phyloP scores from a whole-genome alignment of 2,797 vertebrate species.

The Falco novaeseelandiae region DNA sequence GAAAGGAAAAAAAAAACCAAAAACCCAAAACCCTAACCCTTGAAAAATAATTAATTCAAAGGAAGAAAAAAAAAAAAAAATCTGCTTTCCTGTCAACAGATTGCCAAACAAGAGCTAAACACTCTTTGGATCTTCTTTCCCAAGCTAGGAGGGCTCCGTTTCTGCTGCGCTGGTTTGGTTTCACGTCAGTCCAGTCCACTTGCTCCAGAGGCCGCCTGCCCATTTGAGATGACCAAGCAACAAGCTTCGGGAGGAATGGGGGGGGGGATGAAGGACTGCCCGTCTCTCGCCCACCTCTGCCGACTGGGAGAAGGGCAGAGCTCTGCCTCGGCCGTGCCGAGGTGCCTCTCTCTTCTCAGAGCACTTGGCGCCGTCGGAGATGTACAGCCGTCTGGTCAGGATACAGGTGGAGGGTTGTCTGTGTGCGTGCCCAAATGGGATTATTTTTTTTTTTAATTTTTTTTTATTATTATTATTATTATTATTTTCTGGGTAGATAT shows the following conservation, averaged over 20 bases:
- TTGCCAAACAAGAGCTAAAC: not conserved
- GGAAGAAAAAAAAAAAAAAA: not conserved
- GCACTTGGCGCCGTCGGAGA: not conserved
- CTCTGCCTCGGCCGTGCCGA: not conserved
- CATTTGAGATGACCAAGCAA: not conserved
- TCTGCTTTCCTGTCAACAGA: slow-evolving; percentile 24
- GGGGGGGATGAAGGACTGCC: not conserved
- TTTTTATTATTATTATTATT: no score
- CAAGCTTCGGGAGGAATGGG: not conserved
- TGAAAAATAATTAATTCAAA: not conserved
- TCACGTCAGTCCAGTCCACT: not conserved
- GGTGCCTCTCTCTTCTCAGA: slow-evolving; percentile 45
- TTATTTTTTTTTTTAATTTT: not conserved
- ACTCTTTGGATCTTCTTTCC: not conserved
- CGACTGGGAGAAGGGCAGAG: slow-evolving; percentile 41
- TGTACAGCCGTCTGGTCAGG: not conserved
- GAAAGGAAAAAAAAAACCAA: not conserved
- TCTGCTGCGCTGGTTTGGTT: not conserved
- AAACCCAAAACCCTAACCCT: not conserved
- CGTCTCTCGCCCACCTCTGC: slow-evolving; percentile 13
- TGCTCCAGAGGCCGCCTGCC: not conserved
- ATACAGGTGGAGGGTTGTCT: not conserved
- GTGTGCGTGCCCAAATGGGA: slow-evolving; percentile 4
- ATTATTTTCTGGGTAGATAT: not conserved
- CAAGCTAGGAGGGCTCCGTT: not conserved